Conservation (phyloP, 2,113 vertebrate genomes). For the Nothoprocta pentlandii region DNA sequence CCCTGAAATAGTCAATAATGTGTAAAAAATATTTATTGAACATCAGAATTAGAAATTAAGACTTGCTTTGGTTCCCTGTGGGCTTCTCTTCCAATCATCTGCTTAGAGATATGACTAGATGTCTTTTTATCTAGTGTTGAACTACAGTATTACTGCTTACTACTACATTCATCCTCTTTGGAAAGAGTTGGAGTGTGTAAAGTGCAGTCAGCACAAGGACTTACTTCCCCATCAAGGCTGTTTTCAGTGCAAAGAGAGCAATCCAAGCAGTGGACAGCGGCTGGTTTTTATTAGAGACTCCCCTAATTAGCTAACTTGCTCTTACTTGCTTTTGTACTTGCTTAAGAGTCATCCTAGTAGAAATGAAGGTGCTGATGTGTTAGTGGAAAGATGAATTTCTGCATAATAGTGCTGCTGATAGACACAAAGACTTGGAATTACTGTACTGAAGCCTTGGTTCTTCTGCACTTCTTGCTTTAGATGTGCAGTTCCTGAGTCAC, state of each 20-base stretch:
- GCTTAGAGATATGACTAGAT: background rate
- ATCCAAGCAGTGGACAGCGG: background rate
- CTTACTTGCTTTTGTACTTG: background rate
- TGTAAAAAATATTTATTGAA: background rate
- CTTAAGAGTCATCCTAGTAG: background rate
- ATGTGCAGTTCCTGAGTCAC: background rate
- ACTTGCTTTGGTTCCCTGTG: background rate
- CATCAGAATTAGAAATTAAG: background rate
- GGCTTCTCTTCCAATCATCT: background rate
- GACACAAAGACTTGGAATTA: accelerated
- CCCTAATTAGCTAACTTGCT: background rate
- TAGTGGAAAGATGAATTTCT: background rate
- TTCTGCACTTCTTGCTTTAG: background rate
- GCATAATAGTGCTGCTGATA: background rate
- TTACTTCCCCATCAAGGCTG: background rate
- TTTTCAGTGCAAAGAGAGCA: background rate
- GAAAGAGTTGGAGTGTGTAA: background rate
- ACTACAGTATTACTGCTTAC: background rate
- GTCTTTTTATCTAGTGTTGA: background rate
- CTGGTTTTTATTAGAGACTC: background rate
- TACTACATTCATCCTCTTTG: background rate
- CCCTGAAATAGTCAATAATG: background rate
- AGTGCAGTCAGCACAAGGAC: background rate
- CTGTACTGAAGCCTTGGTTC: accelerated
- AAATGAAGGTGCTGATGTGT: background rate